Evolutionary conservation across 2,113 vertebrate species (phyloP), one percentile per base, ranked within the genome.

Genomic region (Aplodontia rufa): DNA sequence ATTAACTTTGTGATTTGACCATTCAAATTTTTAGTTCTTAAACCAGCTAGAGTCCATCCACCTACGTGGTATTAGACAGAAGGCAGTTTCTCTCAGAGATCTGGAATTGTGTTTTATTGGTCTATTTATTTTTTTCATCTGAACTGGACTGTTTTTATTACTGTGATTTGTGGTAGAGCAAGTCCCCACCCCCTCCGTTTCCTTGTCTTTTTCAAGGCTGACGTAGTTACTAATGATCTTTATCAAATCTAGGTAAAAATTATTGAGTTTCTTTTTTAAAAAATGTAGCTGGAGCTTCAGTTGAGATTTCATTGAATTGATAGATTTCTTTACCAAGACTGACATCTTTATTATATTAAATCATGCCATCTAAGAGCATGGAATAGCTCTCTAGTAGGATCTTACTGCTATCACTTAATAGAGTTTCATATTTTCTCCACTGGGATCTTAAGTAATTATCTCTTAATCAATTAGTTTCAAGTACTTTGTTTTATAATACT

Each of bases 291-390:
- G 84, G n/a, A 53, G 37, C 75, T 84, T 74, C 40, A 49, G 66
- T 47, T 79, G 88, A 37, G 40, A 89, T 68, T 51, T 42, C 64
- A 53, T 19, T 92, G 79, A 94, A 85, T 75, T 75, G 81, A 62
- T 53, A 66, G 78, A 49, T 81, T 95, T 28, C 66, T 89, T 81
- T 81, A 68, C 64, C 92, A 94, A 95, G 49, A 53, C 20, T 69
- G 10, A 62, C 79, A 76, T 92, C 72, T 60, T 80, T 60, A 85
- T 91, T 87, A 45, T 35, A 88, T 69, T 68, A 80, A 86, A 83
- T 53, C 80, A 89, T 89, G 17, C 74, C 88, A 62, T 49, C 55
- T 11, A 53, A 68, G n/a, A 80, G 49, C 30, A 69, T 37, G 19
- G 71, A 68, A n/a, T 20, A 45, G 62, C 35, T 92, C 20, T 47